These are phyloP conservation scores for Xenus cinereus DNA, from an alignment of 2,113 vertebrate species.

Conservation along the genomic window DNA sequence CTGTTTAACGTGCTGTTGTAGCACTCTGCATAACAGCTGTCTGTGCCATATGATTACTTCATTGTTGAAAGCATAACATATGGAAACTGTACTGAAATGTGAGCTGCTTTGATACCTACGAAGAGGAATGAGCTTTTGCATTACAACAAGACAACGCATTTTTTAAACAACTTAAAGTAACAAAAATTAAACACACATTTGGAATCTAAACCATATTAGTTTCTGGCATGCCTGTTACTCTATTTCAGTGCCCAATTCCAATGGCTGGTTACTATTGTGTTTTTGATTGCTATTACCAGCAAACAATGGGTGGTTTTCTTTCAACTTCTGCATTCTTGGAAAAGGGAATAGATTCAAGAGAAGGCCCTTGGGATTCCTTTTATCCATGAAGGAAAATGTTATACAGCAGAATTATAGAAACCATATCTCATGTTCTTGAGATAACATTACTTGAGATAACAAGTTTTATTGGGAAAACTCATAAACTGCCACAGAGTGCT, in stretches of 20 bases:
- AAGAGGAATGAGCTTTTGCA: constrained; percentile 60
- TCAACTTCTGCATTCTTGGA: background rate
- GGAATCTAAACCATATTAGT: background rate
- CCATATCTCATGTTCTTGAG: background rate
- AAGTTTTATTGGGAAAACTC: background rate
- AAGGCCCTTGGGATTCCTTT: background rate
- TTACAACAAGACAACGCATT: background rate
- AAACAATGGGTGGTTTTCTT: background rate
- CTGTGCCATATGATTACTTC: constrained; percentile 48
- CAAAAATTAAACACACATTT: constrained; percentile 1
- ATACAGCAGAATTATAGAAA: background rate
- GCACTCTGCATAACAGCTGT: constrained; percentile 17
- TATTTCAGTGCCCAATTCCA: background rate
- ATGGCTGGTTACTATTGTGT: constrained; percentile 35
- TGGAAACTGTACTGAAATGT: constrained; percentile 68
- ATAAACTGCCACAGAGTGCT: background rate
- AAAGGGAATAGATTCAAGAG: background rate
- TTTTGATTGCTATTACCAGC: constrained; percentile 32
- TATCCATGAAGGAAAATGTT: background rate
- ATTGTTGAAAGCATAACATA: constrained; percentile 64
- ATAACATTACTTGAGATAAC: background rate
- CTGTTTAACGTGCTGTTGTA: background rate
- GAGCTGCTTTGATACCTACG: constrained; percentile 49
- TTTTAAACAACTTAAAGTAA: background rate
- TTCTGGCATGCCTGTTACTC: background rate